Evolutionary conservation across 2,888 invertebrate species (phyloP).

Genomic region (Torymus tubicola): DNA sequence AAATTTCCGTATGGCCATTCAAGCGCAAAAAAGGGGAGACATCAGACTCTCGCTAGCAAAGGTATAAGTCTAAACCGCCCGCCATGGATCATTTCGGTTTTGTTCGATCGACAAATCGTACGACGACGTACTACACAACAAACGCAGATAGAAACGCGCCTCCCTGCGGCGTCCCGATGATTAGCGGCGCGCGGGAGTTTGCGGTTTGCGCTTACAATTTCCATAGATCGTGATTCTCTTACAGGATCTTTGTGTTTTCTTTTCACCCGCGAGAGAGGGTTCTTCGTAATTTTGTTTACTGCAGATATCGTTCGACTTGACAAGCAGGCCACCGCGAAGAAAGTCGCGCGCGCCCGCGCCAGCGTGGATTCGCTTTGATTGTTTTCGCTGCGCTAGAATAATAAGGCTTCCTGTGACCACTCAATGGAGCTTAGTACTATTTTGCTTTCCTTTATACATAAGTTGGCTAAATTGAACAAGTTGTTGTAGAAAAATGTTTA

Average conservation of each 20-base stretch:
- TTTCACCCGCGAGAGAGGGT: background rate
- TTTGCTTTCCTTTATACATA: no score
- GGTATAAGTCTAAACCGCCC: conserved; percentile 59
- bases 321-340: conserved; percentile 26
- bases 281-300: conserved; percentile 37
- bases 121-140: no score
- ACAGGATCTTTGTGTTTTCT: background rate
- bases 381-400: background rate
- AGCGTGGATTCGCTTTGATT: background rate
- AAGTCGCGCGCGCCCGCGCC: background rate
- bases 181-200: no score
- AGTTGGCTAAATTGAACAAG: no score
- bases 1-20: conserved; percentile 41
- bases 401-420: background rate
- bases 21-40: conserved; percentile 58
- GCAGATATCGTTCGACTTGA: conserved; percentile 23
- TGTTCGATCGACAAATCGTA: conserved; percentile 61
- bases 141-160: no score
- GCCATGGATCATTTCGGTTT: conserved; percentile 67
- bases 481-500: no score
- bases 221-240: conserved; percentile 15
- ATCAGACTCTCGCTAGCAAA: conserved; percentile 43
- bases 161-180: no score
- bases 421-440: no score
- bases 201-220: conserved; percentile 13